These are phyloP conservation scores for Leiothrix lutea DNA, from an alignment of 2,113 vertebrate genomes.

Conservation along the genomic window DNA sequence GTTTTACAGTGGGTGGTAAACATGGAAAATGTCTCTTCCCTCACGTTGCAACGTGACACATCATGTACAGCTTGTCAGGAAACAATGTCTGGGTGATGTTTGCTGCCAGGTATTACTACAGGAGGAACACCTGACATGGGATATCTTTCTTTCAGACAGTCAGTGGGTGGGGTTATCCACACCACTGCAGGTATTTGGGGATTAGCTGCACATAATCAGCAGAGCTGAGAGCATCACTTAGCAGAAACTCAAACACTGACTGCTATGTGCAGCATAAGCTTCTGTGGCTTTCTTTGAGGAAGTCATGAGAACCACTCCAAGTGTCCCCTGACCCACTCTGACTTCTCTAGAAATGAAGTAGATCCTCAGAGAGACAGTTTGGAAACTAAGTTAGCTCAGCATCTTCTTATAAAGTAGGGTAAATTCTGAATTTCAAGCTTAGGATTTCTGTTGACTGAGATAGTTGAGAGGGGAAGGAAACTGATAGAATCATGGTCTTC, in stretches of 20 bases:
- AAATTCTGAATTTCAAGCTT: neutral
- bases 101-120: slow-evolving; percentile 4
- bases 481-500: neutral
- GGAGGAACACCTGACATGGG: neutral
- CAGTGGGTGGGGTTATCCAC: neutral
- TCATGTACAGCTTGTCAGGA: slow-evolving; percentile 7
- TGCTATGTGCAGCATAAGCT: neutral
- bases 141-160: neutral
- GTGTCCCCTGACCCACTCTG: neutral
- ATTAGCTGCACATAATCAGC: slow-evolving; percentile 8
- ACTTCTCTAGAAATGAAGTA: neutral
- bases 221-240: neutral
- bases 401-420: neutral
- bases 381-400: neutral
- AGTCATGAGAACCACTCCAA: neutral
- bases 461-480: neutral
- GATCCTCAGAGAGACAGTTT: neutral
- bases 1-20: slow-evolving; percentile 15
- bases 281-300: neutral
- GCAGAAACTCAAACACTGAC: neutral
- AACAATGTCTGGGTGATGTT: neutral
- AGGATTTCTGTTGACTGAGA: neutral
- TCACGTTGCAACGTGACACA: neutral
- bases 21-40: neutral
- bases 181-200: neutral